Evolutionary conservation across 2,888 invertebrate genomes (phyloP), one percentile per base, ranked within the genome.

Genomic region (Zootermopsis nevadensis): DNA sequence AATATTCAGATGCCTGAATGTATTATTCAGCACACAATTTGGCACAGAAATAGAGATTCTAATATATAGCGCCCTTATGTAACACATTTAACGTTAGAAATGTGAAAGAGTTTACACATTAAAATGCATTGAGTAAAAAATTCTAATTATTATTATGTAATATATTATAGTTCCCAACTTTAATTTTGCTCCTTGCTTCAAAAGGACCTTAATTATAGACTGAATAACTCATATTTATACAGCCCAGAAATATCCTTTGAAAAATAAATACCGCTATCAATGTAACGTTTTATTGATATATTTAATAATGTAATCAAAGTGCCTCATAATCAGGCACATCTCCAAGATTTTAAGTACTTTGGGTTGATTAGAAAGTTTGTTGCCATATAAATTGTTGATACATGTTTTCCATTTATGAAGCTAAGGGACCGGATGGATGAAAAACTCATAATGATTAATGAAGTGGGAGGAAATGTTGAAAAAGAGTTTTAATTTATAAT

Each of bases 11-110:
- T 27, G 15, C 1, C 10, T 33, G 27, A 35, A 27, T 35, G 48
- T 77, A 53, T 48, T 31, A 77, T 77, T 48, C 53, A 53, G 77
- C 77, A 77, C 77, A 42, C 48, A 77, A 30, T 33, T 77, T 77
- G 77, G 77, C 77, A 77, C 53, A 27, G 30, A 27, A 60, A 60
- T 27, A 27, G n/a, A 10, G 10, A 60, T 60, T 60, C n/a, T 7
- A 60, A n/a, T n/a, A 27, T 60, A 60, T 60, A 60, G 60, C 7
- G n/a, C 12, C 60, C 15, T 60, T 27, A 60, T n/a, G n/a, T 27
- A 60, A 60, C 8, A 27, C n/a, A 60, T 60, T 60, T 60, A 60
- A 60, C n/a, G n/a, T 27, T n/a, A n/a, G n/a, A 42, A 7, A 60
- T 7, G 27, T 27, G n/a, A 8, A 27, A 12, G n/a, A n/a, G 60